Percentiles rank a stretch among this genome's conserved stretches.
Conservation (phyloP, 2,888 invertebrate genomes). For the Fissipunctia ypsillon region DNA sequence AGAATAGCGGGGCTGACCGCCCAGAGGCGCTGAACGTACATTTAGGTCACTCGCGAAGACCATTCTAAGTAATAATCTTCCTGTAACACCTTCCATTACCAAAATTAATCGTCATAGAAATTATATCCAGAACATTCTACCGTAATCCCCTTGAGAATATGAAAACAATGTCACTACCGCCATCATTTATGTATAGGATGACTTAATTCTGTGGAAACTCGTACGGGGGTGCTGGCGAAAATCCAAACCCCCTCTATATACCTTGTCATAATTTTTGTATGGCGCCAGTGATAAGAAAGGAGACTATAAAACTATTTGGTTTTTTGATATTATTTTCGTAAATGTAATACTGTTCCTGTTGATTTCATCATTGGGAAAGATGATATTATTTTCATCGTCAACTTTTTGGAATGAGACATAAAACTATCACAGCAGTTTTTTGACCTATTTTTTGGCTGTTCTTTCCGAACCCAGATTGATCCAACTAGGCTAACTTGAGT, state of each 20-base stretch:
- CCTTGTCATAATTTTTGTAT: constrained; percentile 51
- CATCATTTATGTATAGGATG: constrained; percentile 69
- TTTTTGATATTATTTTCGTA: not conserved
- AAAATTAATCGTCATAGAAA: constrained; percentile 31
- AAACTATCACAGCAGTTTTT: not conserved
- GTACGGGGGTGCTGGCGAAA: constrained; percentile 65
- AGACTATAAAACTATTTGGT: not conserved
- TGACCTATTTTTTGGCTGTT: not conserved
- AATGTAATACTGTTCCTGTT: not conserved
- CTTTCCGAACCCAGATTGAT: not conserved
- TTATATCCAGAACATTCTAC: constrained; percentile 3
- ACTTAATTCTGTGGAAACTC: constrained; percentile 69
- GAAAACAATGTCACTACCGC: constrained; percentile 55
- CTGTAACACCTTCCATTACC: constrained; percentile 5
- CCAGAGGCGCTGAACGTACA: not conserved
- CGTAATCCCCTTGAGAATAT: constrained; percentile 44
- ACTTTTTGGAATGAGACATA: not conserved
- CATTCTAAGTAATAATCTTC: not conserved
- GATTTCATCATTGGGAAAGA: not conserved
- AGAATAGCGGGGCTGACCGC: not conserved
- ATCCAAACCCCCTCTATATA: constrained; percentile 66
- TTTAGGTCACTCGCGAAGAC: not conserved
- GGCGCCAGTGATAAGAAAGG: constrained; percentile 17
- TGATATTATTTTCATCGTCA: not conserved
- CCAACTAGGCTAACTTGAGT: not conserved